Base-by-base conservation (phyloP, 2,888 invertebrate species). In the Tigriopus californicus region DNA sequence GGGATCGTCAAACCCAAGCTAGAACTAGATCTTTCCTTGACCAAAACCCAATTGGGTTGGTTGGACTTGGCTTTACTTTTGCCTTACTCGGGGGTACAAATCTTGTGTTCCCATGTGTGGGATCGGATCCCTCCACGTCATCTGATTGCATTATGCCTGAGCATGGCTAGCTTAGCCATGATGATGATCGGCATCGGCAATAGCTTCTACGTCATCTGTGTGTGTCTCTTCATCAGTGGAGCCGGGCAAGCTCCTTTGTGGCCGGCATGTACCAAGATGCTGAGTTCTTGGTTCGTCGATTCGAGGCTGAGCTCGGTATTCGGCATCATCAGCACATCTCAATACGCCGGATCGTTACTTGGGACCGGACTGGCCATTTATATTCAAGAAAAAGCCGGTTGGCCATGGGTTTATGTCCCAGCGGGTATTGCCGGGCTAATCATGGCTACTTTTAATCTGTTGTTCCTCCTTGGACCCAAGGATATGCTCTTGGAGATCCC, bases 1-100 rank as follows among this genome's bases (percentile, higher is more conserved):
- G 73, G 74, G n/a, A 71, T 74, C 52, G 69, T 74, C 15, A 75
- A 75, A 64, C 67, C 69, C 12, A 70, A 71, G 61, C 64, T 75
- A 54, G 70, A 71, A 58, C 63, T 62, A n/a, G 70, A 70, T 10
- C 65, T 73, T 47, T 61, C 64, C 2, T 63, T 74, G 6, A 65
- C 67, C 5, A 70, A 71, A 62, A 64, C 70, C 18, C 65, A 70
- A 58, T 65, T 75, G 22, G 75, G 75, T 51, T 71, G 68, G 68
- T 61, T 74, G 61, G 75, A 75, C 61, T 70, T 71, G 22, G 72
- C 73, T 13, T 65, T 75, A 20, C 65, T 74, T 25, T 64, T 74
- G 33, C 75, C 75, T 0, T 75, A 74, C 65, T 71, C 74, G 2
- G 53, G 65, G 48, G 68, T 69, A 11, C 69, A 74, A 68, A 70